Evolutionary conservation across 1,140 invertebrate species (phyloP).

Genomic region (Ctenoplectra terminalis): DNA sequence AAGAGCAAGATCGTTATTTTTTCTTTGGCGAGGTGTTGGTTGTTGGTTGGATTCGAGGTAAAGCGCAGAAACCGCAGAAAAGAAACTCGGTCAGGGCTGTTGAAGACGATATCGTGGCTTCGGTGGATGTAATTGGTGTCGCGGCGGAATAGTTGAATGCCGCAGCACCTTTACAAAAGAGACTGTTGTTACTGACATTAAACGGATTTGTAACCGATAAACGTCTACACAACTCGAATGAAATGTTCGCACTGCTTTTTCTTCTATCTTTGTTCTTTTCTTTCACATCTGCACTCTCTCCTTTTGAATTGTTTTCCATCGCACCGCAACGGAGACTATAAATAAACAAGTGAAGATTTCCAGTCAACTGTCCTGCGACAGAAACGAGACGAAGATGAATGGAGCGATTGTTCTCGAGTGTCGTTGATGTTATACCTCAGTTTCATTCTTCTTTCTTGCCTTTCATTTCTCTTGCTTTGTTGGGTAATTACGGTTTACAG

Average conservation of each 20-base stretch:
- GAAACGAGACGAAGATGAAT: slow-evolving; percentile 7
- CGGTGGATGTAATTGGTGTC: background rate
- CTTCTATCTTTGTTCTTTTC: background rate
- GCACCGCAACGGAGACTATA: background rate
- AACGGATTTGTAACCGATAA: slow-evolving; percentile 7
- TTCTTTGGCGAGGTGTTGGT: background rate
- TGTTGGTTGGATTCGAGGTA: background rate
- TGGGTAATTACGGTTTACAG: background rate
- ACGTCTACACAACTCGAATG: background rate
- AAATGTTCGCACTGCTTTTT: background rate
- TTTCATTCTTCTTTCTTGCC: background rate
- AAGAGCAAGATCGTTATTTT: background rate
- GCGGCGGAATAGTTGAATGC: slow-evolving; percentile 1
- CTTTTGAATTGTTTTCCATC: background rate
- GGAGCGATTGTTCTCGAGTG: slow-evolving; percentile 2
- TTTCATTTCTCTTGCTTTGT: background rate
- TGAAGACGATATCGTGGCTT: background rate
- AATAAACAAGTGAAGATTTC: background rate
- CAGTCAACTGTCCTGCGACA: background rate
- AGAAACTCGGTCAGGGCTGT: slow-evolving; percentile 28
- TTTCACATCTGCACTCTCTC: background rate
- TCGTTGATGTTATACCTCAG: background rate
- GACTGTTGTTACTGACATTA: slow-evolving; percentile 1
- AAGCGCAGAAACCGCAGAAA: background rate
- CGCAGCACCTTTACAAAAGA: background rate